These are phyloP conservation scores for Drosophila ezoana DNA, from an alignment of 2,888 invertebrate genomes.

Conservation along the genomic window DNA sequence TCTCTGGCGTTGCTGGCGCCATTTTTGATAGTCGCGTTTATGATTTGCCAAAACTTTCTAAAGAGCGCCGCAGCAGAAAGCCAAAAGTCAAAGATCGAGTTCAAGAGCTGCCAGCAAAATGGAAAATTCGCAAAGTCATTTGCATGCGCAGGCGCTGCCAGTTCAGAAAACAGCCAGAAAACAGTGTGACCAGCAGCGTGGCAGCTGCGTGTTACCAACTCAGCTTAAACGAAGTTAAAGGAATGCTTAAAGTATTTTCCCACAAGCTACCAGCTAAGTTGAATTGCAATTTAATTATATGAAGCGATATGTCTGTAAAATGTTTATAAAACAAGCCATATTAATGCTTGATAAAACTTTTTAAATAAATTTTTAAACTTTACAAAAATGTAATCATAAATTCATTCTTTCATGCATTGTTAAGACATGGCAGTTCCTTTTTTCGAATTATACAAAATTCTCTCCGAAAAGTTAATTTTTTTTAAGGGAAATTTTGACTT, in stretches of 20 bases:
- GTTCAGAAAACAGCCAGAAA: slow-evolving; percentile 21
- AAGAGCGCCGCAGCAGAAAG: slow-evolving; percentile 30
- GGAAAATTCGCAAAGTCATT: slow-evolving; percentile 37
- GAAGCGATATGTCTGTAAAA: too few species aligned
- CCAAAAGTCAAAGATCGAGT: slow-evolving; percentile 58
- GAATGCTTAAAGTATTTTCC: background rate
- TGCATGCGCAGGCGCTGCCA: slow-evolving; percentile 39
- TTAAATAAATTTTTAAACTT: too few species aligned
- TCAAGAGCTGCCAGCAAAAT: slow-evolving; percentile 37
- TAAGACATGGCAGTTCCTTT: too few species aligned
- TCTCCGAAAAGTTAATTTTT: too few species aligned
- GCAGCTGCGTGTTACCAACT: background rate
- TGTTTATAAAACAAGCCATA: too few species aligned
- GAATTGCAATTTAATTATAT: too few species aligned
- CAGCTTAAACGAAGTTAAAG: background rate
- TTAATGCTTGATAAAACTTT: too few species aligned
- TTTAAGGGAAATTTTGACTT: too few species aligned
- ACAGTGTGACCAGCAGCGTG: slow-evolving; percentile 1
- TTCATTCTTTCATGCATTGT: too few species aligned
- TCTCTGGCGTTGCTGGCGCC: slow-evolving; percentile 51
- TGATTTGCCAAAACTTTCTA: slow-evolving; percentile 76
- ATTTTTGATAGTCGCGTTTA: slow-evolving; percentile 70
- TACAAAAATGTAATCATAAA: too few species aligned
- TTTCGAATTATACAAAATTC: too few species aligned
- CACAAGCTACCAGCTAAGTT: too few species aligned